Base-by-base conservation (phyloP, 2,888 invertebrate species). In the Neoascia interrupta region DNA sequence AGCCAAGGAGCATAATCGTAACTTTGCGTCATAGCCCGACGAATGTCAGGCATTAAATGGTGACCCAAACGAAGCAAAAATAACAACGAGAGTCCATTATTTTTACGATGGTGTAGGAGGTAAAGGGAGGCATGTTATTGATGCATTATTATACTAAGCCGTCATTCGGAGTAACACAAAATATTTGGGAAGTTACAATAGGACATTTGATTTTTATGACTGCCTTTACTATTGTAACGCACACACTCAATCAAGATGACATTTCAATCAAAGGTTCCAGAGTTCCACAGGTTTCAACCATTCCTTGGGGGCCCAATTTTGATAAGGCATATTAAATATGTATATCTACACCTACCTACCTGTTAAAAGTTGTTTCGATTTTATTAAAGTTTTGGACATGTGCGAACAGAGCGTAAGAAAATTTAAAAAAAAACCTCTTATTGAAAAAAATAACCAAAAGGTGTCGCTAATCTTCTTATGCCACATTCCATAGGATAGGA, bases 201-300 rank as follows among this genome's bases (percentile, higher is more conserved):
- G 51, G 41, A 23, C 43, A 51, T 53, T 64, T 41, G 23, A 64
- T 53, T 43, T 64, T 64, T 41, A 43, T 43, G 23, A 23, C 5
- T 13, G 19, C n/a, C 51, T 11, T 26, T 18, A 18, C 13, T 28
- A 23, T 5, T 13, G 26, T 28, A 28, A n/a, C n/a, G n/a, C n/a
- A 11, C 37, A 11, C 39, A 19, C 31, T 21, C 28, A 64, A 53
- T 64, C 36, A 34, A 34, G 41, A 64, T 53, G 63, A 53, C 19
- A 34, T 64, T 64, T 64, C 53, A 64, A 53, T 64, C 63, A 43
- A 64, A 64, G 6, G 31, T 13, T 19, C 16, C 28, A 56, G 28
- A 5, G 21, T 47, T n/a, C n/a, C n/a, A n/a, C n/a, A n/a, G n/a
- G n/a, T n/a, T n/a, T n/a, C n/a, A n/a, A n/a, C n/a, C n/a, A n/a